phyloP scores from a whole-genome alignment of 1,140 invertebrate species.

The Hermetia illucens region DNA sequence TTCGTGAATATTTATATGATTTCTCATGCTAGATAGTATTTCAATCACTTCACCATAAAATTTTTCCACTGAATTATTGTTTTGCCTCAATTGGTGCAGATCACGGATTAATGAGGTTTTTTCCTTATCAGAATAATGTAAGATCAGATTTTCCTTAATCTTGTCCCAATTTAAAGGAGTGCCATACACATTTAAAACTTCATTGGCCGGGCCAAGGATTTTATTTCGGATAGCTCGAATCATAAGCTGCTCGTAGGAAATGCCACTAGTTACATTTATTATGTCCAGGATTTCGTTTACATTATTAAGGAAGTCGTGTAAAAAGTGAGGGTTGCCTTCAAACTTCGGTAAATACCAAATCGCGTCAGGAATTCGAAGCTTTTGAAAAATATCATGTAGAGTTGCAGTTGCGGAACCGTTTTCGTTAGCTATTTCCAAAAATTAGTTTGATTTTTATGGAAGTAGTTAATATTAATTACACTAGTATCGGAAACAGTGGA shows the following conservation, averaged over 20 bases:
- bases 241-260: slow-evolving; percentile 1
- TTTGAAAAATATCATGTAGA: too few species aligned
- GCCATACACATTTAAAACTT: slow-evolving; percentile 6
- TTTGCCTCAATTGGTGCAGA: slow-evolving; percentile 3
- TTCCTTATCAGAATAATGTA: slow-evolving; percentile 7
- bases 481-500: too few species aligned
- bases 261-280: too few species aligned
- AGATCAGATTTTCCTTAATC: slow-evolving; percentile 4
- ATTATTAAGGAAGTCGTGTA: slow-evolving; percentile 5
- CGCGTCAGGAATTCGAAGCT: too few species aligned
- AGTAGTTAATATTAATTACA: too few species aligned
- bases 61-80: slow-evolving; percentile 1
- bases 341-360: background rate
- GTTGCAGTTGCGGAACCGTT: too few species aligned
- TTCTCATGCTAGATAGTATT: slow-evolving; percentile 3
- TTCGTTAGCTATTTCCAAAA: too few species aligned
- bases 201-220: slow-evolving; percentile 4
- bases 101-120: slow-evolving; percentile 5
- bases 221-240: slow-evolving; percentile 6
- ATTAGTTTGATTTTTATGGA: too few species aligned
- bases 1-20: slow-evolving; percentile 5
- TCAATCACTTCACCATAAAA: slow-evolving; percentile 6
- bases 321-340: slow-evolving; percentile 1
- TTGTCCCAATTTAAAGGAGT: slow-evolving; percentile 3
- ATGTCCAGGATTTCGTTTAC: slow-evolving; percentile 2